Evolutionary conservation across 1,140 invertebrate genomes (phyloP).

Genomic region (Bursaphelenchus mucronatus): DNA sequence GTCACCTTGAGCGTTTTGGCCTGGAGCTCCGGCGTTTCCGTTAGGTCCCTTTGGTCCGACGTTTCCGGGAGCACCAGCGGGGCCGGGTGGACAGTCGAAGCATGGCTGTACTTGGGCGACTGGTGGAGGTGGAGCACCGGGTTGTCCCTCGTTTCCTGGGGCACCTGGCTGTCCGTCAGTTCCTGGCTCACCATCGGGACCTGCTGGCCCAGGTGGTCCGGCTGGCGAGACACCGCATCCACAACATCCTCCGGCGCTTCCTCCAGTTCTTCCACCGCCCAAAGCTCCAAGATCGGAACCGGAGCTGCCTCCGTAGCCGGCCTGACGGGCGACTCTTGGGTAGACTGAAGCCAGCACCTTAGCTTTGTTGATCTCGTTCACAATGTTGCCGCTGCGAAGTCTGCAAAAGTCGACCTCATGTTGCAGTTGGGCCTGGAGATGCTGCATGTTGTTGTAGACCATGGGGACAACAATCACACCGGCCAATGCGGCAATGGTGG

Average conservation of each 20-base stretch:
- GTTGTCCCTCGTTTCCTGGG: conserved; percentile 12
- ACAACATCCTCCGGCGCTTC: conserved; percentile 24
- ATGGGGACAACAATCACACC: conserved; percentile 60
- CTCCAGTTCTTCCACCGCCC: neutral
- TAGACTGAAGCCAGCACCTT: conserved; percentile 34
- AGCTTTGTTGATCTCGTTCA: conserved; percentile 44
- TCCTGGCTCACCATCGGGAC: conserved; percentile 33
- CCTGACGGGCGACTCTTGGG: conserved; percentile 29
- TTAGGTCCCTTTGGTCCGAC: conserved; percentile 22
- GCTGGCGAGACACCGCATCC: conserved; percentile 41
- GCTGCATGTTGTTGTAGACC: conserved; percentile 59
- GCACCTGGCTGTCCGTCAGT: conserved; percentile 20
- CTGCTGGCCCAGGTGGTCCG: conserved; percentile 42
- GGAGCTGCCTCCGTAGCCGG: conserved; percentile 16
- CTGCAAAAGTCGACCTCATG: conserved; percentile 47
- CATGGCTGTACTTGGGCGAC: conserved; percentile 20
- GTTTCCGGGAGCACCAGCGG: conserved; percentile 29
- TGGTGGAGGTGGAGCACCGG: conserved; percentile 7
- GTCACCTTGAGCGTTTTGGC: conserved; percentile 31
- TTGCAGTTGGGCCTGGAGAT: conserved; percentile 36
- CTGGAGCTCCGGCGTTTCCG: conserved; percentile 36
- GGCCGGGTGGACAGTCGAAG: conserved; percentile 30
- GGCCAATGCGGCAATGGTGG: conserved; percentile 55
- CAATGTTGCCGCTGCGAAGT: conserved; percentile 46
- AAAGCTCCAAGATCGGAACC: conserved; percentile 7